Evolutionary conservation across 2,797 vertebrate species (phyloP), one percentile per base, ranked within the genome.

Genomic region (Buceros bicornis): DNA sequence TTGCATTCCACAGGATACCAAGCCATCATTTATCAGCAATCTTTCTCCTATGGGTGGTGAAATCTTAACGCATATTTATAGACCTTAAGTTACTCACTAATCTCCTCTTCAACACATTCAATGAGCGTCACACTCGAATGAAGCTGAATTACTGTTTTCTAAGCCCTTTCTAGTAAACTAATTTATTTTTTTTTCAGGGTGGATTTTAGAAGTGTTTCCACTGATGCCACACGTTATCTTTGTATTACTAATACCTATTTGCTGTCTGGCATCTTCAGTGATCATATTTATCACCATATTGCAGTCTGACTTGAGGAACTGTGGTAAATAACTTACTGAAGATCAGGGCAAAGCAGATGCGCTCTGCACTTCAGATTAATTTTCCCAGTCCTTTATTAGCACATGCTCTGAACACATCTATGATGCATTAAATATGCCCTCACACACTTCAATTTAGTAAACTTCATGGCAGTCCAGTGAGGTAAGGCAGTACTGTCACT

Each of bases 211-310:
- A 95, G 61, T 69, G 33, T 60, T 90, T 82, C 61, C 82, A 61
- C 17, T 50, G 40, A 47, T 82, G 45, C 35, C 64, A 87, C 58
- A 58, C 28, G 45, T 93, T 95, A 87, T 78, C 82, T 90, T 64
- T 89, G 43, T 78, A 70, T 69, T 87, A 65, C 65, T 95, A 62
- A 91, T 92, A 85, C 64, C 45, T 87, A 31, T 53, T 83, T 89
- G 66, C 65, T 74, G 61, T 70, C 76, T 90, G 47, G 88, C 73
- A 78, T 83, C 82, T 89, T 91, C 91, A 61, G 78, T 80, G 87
- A 92, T 94, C 87, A 42, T 56, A 87, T 96, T 96, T 96, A 95
- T 95, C 87, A 87, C 35, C 78, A 24, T 15, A 45, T 33, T 93
- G 82, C 82, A 96, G 69, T 57, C 72, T 90, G 73, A 79, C 66